These are phyloP conservation scores for Bubo scandiacus DNA, from an alignment of 2,113 vertebrate species.

Conservation along the genomic window DNA sequence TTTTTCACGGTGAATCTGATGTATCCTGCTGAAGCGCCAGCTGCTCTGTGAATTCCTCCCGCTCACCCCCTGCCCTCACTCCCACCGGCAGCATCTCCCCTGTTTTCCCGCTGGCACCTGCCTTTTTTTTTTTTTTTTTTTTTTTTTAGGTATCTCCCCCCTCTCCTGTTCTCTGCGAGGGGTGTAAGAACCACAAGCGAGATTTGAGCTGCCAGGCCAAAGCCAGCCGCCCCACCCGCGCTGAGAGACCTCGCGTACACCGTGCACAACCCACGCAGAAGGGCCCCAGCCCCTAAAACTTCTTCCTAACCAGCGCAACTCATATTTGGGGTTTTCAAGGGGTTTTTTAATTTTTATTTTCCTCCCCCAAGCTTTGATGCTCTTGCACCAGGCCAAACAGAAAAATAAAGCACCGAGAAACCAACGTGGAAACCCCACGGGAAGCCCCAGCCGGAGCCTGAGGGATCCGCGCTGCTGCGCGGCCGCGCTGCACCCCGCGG, in stretches of 20 bases:
- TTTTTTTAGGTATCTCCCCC: neutral
- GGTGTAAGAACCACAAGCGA: neutral
- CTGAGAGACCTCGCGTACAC: rapidly evolving
- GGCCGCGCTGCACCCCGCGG: neutral
- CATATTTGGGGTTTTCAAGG: neutral
- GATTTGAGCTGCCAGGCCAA: neutral
- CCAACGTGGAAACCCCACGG: neutral
- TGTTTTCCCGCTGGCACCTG: neutral
- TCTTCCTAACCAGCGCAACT: neutral
- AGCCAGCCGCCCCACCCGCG: rapidly evolving
- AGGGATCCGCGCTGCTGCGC: neutral
- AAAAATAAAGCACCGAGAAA: neutral
- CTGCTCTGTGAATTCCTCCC: neutral
- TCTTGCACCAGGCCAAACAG: neutral
- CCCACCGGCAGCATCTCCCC: neutral
- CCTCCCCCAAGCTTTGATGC: too few relatives aligned
- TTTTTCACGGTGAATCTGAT: neutral
- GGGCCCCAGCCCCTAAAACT: neutral
- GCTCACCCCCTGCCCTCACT: neutral
- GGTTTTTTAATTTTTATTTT: neutral
- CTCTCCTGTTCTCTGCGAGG: rapidly evolving
- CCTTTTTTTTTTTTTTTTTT: neutral
- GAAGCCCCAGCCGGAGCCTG: neutral
- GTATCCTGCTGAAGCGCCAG: rapidly evolving
- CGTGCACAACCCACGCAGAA: rapidly evolving